phyloP scores from a whole-genome alignment of 2,113 vertebrate species.

The Poeciliopsis prolifica region DNA sequence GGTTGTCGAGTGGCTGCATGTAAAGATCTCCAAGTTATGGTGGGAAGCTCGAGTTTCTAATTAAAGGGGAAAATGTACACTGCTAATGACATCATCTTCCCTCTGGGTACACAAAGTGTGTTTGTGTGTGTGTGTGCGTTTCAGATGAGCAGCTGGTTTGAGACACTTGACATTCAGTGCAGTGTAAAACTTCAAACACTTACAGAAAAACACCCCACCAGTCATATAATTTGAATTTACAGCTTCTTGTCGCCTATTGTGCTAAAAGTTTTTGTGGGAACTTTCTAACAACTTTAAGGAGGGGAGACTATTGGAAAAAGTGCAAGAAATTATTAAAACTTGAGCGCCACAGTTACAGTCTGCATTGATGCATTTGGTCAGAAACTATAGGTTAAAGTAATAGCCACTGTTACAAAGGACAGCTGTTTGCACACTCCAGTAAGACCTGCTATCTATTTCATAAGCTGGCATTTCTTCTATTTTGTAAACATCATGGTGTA shows the following conservation, averaged over 20 bases:
- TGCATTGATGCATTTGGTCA: neutral
- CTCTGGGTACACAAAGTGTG: conserved; percentile 28
- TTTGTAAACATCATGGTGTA: conserved; percentile 43
- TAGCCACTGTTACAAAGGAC: conserved; percentile 4
- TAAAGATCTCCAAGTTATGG: conserved; percentile 63
- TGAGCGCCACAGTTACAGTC: conserved; percentile 13
- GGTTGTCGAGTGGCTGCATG: conserved; percentile 47
- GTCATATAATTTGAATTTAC: conserved; percentile 73
- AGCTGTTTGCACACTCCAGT: conserved; percentile 29
- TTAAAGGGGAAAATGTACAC: conserved; percentile 71
- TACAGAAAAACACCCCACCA: conserved; percentile 26
- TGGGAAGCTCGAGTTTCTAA: conserved; percentile 73
- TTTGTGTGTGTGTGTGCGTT: conserved; percentile 33
- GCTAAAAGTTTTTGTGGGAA: conserved; percentile 48
- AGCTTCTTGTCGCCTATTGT: conserved; percentile 55
- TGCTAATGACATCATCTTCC: conserved; percentile 77
- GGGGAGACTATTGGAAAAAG: conserved; percentile 41
- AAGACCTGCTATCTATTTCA: conserved; percentile 34
- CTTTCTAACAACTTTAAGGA: conserved; percentile 52
- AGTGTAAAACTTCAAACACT: conserved; percentile 65
- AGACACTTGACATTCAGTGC: conserved; percentile 55
- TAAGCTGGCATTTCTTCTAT: conserved; percentile 23
- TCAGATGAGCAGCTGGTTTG: conserved; percentile 72
- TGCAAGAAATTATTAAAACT: conserved; percentile 32
- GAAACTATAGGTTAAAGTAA: conserved; percentile 5